Percentiles rank a stretch among this genome's conserved stretches.
Conservation (phyloP, 2,797 vertebrate genomes). For the Botia almorhae region DNA sequence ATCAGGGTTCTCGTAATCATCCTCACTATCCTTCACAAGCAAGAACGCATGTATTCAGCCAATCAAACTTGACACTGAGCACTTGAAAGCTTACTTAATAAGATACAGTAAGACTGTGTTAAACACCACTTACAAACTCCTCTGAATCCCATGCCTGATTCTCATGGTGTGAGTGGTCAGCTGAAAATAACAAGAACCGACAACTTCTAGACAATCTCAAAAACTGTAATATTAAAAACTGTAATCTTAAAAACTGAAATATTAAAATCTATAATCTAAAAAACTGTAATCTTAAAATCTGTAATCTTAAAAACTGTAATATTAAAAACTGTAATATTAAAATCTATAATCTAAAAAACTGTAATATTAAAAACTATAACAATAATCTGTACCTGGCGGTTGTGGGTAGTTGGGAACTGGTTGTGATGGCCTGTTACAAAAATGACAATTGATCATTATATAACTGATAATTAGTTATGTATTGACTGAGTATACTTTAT, state of each 20-base stretch:
- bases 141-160: constrained; percentile 71
- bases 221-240: background rate
- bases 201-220: background rate
- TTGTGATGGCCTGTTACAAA: constrained; percentile 33
- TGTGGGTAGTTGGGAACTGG: constrained; percentile 66
- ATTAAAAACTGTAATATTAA: too few species aligned
- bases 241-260: too few species aligned
- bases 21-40: constrained; percentile 78
- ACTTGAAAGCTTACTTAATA: background rate
- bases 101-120: background rate
- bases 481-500: background rate
- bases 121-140: constrained; percentile 75
- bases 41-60: background rate
- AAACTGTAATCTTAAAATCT: too few species aligned
- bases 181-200: constrained; percentile 16
- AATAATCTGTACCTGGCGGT: constrained; percentile 67
- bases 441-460: background rate
- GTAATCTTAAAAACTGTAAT: too few species aligned
- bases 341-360: too few species aligned
- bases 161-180: constrained; percentile 30
- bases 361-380: background rate
- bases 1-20: constrained; percentile 91
- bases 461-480: background rate
- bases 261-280: too few species aligned
- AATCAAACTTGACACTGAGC: background rate